These are phyloP conservation scores for Perca fluviatilis DNA, from an alignment of 2,113 vertebrate genomes.

Conservation along the genomic window DNA sequence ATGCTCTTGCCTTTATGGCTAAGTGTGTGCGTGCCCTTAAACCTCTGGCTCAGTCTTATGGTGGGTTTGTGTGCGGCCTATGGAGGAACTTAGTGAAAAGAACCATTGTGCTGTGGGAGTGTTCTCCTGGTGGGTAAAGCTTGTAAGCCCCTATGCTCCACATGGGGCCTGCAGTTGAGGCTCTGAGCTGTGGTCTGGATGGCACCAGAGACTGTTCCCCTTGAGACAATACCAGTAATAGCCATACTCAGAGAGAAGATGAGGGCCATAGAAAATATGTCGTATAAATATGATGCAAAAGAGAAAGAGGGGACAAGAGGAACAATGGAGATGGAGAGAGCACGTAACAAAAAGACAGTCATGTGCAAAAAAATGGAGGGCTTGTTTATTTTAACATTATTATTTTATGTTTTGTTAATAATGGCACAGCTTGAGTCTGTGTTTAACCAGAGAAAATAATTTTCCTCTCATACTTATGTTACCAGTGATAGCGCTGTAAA, in stretches of 20 bases:
- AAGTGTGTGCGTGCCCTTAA: slow-evolving; percentile 37
- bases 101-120: slow-evolving; percentile 81
- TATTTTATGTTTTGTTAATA: neutral
- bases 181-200: slow-evolving; percentile 71
- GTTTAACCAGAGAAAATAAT: neutral
- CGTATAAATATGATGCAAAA: slow-evolving; percentile 29
- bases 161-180: slow-evolving; percentile 70
- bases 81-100: slow-evolving; percentile 76
- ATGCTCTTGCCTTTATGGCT: slow-evolving; percentile 2
- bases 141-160: slow-evolving; percentile 78
- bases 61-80: slow-evolving; percentile 70
- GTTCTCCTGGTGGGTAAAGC: slow-evolving; percentile 75
- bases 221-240: slow-evolving; percentile 59
- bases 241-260: slow-evolving; percentile 45
- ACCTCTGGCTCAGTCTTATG: slow-evolving; percentile 66
- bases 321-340: neutral
- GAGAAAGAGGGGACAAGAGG: neutral
- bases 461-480: neutral
- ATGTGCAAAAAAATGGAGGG: neutral
- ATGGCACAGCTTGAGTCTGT: neutral
- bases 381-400: neutral
- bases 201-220: slow-evolving; percentile 64
- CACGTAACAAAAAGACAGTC: neutral
- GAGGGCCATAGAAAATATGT: slow-evolving; percentile 40
- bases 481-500: neutral